Conservation (phyloP, 2,113 vertebrate species). For the Lates calcarifer region DNA sequence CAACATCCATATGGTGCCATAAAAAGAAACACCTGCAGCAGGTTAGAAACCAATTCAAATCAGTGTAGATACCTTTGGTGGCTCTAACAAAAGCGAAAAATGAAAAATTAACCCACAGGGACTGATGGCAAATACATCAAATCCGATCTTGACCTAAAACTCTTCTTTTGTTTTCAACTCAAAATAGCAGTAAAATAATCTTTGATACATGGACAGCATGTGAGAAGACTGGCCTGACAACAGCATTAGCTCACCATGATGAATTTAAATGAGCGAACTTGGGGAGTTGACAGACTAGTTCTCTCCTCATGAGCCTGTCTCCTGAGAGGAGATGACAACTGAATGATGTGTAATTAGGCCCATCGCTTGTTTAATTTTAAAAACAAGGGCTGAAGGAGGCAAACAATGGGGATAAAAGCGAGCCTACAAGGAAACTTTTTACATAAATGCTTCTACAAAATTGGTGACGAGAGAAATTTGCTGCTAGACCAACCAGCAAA, state of each 20-base stretch:
- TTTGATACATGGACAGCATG: slow-evolving; percentile 48
- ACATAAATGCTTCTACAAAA: slow-evolving; percentile 18
- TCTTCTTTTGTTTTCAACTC: slow-evolving; percentile 33
- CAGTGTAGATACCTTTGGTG: slow-evolving; percentile 24
- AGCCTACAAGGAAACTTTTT: slow-evolving; percentile 19
- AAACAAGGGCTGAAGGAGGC: slow-evolving; percentile 40
- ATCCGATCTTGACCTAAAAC: slow-evolving; percentile 40
- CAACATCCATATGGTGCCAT: slow-evolving; percentile 44
- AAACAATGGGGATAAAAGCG: slow-evolving; percentile 50
- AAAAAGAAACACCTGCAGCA: slow-evolving; percentile 46
- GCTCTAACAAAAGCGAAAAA: slow-evolving; percentile 40
- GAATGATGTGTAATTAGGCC: slow-evolving; percentile 62
- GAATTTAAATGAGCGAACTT: slow-evolving; percentile 67
- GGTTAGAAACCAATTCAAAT: slow-evolving; percentile 43
- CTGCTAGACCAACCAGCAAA: not conserved
- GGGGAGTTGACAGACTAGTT: slow-evolving; percentile 45
- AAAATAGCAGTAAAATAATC: slow-evolving; percentile 42
- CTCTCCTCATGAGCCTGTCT: slow-evolving; percentile 44
- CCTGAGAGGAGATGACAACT: slow-evolving; percentile 61
- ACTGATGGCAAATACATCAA: slow-evolving; percentile 46
- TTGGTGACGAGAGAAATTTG: not conserved
- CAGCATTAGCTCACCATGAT: slow-evolving; percentile 43
- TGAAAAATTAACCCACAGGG: slow-evolving; percentile 49
- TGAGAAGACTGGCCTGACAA: slow-evolving; percentile 22
- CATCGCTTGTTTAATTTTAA: slow-evolving; percentile 58